Conservation (phyloP, 2,888 invertebrate species). For the Eupithecia dodoneata region DNA sequence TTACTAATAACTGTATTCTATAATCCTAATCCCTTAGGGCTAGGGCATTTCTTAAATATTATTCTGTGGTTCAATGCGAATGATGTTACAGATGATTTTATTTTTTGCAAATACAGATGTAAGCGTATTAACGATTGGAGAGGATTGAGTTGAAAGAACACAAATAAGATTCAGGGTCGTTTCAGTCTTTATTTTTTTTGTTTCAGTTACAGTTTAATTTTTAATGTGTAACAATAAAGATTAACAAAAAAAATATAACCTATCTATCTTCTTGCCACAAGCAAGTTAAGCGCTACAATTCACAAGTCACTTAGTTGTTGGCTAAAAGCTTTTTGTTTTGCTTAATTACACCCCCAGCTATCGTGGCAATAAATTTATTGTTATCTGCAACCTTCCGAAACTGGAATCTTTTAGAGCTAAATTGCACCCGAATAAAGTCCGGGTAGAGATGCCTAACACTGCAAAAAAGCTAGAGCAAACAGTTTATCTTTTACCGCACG, state of each 20-base stretch:
- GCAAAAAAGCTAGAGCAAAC: not conserved
- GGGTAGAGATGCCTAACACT: conserved; percentile 15
- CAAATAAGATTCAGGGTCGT: no score
- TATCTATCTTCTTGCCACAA: not conserved
- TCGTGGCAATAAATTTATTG: conserved; percentile 36
- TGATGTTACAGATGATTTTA: no score
- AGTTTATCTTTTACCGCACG: not conserved
- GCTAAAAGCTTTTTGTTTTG: conserved; percentile 29
- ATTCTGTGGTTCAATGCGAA: no score
- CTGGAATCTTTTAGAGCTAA: conserved; percentile 32
- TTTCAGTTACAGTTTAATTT: not conserved
- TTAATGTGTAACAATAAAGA: not conserved
- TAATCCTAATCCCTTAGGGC: no score
- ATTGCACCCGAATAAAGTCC: conserved; percentile 32
- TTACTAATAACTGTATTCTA: no score
- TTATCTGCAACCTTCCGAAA: conserved; percentile 33
- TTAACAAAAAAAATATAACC: not conserved
- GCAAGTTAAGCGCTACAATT: conserved; percentile 24
- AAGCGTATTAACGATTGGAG: no score
- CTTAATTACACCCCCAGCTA: conserved; percentile 33
- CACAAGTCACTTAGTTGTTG: conserved; percentile 31
- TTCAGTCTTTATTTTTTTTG: no score
- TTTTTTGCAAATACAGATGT: no score
- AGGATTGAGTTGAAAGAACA: no score
- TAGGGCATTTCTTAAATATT: no score